These are phyloP conservation scores for Drosophila conformis DNA, from an alignment of 2,888 invertebrate species.

Conservation along the genomic window DNA sequence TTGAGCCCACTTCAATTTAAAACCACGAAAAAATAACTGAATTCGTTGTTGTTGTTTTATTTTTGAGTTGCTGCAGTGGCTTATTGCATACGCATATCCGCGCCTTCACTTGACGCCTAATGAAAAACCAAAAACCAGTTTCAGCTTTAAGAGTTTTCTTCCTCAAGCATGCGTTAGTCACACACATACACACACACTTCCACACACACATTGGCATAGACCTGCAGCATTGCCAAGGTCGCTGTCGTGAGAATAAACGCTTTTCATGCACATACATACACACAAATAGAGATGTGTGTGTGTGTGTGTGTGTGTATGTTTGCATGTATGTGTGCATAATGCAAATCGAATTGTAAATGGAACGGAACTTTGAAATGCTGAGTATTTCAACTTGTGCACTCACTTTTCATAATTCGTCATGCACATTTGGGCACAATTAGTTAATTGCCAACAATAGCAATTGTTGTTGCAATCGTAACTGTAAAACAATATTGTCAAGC, in stretches of 20 bases:
- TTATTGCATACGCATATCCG: conserved; percentile 69
- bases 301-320: conserved; percentile 3
- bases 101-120: conserved; percentile 59
- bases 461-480: conserved; percentile 43
- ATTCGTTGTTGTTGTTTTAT: conserved; percentile 14
- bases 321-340: conserved; percentile 41
- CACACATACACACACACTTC: not conserved
- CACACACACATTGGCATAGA: conserved; percentile 7
- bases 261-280: conserved; percentile 23
- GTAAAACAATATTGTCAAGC: conserved; percentile 58
- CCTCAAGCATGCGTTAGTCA: conserved; percentile 57
- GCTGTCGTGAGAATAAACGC: conserved; percentile 60
- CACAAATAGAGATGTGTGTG: not conserved
- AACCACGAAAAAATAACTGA: conserved; percentile 43
- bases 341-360: conserved; percentile 63
- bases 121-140: conserved; percentile 67
- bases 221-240: conserved; percentile 72
- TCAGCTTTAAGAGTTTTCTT: conserved; percentile 65
- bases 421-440: conserved; percentile 77
- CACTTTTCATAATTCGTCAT: conserved; percentile 54
- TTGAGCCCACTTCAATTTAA: conserved; percentile 37
- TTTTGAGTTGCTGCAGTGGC: conserved; percentile 11
- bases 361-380: conserved; percentile 69
- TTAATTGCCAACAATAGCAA: conserved; percentile 56
- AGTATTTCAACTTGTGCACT: conserved; percentile 52